These are phyloP conservation scores for Antitype chi DNA, from an alignment of 2,888 invertebrate species.

Conservation along the genomic window DNA sequence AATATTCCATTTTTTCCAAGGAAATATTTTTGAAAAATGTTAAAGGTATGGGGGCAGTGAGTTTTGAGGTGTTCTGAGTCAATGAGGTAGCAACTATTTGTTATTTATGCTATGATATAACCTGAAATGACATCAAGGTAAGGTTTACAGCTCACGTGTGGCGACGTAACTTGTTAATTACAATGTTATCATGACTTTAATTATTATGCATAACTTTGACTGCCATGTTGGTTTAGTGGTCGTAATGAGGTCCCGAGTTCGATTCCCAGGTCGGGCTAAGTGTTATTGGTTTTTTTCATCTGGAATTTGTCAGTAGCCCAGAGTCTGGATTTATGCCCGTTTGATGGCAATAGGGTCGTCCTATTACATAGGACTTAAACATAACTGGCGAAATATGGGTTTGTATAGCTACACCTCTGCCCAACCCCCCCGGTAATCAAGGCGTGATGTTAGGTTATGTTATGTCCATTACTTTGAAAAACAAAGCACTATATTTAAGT, in stretches of 20 bases:
- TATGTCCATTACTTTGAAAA: too few species aligned
- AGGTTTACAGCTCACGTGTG: background rate
- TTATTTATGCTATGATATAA: background rate
- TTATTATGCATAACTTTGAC: background rate
- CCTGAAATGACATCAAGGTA: background rate
- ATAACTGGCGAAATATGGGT: background rate
- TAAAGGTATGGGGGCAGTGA: too few species aligned
- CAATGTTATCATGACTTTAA: background rate
- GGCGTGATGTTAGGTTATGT: background rate
- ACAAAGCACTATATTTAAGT: too few species aligned
- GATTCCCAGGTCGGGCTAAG: background rate
- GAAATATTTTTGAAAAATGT: conserved; percentile 17
- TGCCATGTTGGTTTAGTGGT: background rate
- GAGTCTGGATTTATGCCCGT: background rate
- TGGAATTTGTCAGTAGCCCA: background rate
- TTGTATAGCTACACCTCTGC: background rate
- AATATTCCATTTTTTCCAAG: conserved; percentile 15
- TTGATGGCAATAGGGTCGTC: background rate
- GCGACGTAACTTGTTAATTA: background rate
- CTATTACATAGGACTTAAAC: background rate
- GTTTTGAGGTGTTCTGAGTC: background rate
- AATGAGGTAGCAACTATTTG: conserved; percentile 16
- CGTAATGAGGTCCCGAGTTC: background rate
- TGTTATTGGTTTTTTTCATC: background rate
- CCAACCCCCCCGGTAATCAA: background rate